These are phyloP conservation scores for Gymnogyps californianus DNA, from an alignment of 2,113 vertebrate species.

Conservation along the genomic window DNA sequence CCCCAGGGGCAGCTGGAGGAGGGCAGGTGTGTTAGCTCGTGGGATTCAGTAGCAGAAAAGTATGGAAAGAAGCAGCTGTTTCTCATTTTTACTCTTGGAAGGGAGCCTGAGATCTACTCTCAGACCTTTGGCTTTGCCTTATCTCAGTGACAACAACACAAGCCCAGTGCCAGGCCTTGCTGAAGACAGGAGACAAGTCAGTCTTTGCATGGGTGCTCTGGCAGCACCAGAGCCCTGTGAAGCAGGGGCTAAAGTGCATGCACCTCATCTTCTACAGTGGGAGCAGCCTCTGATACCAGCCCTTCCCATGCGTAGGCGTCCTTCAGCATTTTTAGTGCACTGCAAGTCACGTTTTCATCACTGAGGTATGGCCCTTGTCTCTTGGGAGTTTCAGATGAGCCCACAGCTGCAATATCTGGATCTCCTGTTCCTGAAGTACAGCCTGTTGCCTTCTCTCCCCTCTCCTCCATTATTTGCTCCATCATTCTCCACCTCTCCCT, in stretches of 20 bases:
- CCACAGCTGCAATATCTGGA: background rate
- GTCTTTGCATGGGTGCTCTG: background rate
- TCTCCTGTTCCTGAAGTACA: background rate
- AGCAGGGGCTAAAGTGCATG: background rate
- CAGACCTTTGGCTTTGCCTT: background rate
- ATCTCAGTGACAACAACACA: background rate
- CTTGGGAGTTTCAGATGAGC: background rate
- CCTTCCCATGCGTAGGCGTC: rapidly evolving
- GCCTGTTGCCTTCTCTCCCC: background rate
- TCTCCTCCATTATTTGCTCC: background rate
- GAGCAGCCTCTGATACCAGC: background rate
- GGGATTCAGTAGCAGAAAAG: background rate
- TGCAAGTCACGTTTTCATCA: background rate
- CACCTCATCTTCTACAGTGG: background rate
- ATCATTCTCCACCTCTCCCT: background rate
- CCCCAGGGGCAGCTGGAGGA: background rate
- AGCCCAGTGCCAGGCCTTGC: background rate
- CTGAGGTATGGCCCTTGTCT: background rate
- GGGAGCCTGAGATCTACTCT: background rate
- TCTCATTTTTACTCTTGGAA: background rate
- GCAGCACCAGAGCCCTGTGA: background rate
- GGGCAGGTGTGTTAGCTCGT: background rate
- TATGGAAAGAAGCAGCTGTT: background rate
- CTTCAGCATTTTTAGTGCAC: background rate
- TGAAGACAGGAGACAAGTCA: background rate